Base-by-base conservation (phyloP, 2,797 vertebrate species). In the Hydrolagus colliei region DNA sequence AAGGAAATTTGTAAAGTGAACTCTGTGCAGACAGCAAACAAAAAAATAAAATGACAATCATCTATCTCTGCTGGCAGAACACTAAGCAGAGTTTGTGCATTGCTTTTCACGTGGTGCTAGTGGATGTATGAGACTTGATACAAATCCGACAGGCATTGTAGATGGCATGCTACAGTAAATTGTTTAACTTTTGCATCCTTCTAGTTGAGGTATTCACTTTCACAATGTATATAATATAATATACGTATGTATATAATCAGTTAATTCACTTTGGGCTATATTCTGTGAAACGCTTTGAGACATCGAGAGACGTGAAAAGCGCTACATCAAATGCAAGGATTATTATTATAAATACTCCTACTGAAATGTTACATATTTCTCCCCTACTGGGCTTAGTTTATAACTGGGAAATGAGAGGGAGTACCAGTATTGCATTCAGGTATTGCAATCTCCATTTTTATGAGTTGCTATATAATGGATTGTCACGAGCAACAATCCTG, bases 1-100 rank as follows among this genome's bases (percentile, higher is more conserved):
- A 9, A n/a, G 79, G 68, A 84, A 35, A 82, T 82, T 71, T 68
- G 68, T 84, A 5, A 18, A 84, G 16, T 67, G 41, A 84, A 71
- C 18, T 52, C 41, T 68, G 65, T 84, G 9, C 65, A 84, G 65
- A 12, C 18, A 52, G 18, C 18, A 8, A 52, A 52, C 65, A 16
- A 41, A 82, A 41, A 82, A 67, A 18, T 32, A 52, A 52, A 52
- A 52, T 52, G 6, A 52, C 41, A 52, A 18, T 52, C 13, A 75
- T 35, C 16, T 52, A 75, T 75, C 11, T 12, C 35, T 41, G 9
- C 11, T 75, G 14, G 35, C 11, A 41, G 73, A 75, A 41, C 18
- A 18, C 12, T 75, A 52, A 75, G 35, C 1, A 14, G 32, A 41
- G 32, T 74, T 74, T 74, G 4, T 35, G 32, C 2, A 73, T 12